Percentiles rank a stretch among this genome's conserved stretches.
phyloP scores from a whole-genome alignment of 2,797 vertebrate genomes.

The Gorsachius magnificus region DNA sequence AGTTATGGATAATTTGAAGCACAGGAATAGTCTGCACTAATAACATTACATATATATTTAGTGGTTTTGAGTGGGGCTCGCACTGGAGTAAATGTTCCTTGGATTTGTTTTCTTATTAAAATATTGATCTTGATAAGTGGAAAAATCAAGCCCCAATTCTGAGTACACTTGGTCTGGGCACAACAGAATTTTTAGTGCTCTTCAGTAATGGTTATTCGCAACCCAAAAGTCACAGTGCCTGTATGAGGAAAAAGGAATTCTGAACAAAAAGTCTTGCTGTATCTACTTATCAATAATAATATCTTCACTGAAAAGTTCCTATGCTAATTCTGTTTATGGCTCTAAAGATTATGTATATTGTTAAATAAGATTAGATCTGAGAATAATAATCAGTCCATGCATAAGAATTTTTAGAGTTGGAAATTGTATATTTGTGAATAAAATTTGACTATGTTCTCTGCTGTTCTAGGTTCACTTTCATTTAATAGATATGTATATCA shows the following conservation, averaged over 20 bases:
- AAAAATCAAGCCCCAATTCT: neutral
- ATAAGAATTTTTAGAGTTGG: neutral
- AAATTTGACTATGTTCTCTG: neutral
- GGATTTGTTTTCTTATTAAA: neutral
- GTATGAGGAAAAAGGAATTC: neutral
- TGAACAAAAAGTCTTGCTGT: neutral
- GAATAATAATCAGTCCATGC: neutral
- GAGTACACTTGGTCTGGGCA: neutral
- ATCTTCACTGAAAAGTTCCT: neutral
- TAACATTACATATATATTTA: neutral
- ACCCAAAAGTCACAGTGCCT: neutral
- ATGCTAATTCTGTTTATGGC: neutral
- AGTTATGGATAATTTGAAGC: neutral
- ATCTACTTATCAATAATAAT: neutral
- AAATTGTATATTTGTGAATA: neutral
- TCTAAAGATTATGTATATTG: neutral
- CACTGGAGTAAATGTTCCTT: neutral
- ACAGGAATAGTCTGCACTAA: neutral
- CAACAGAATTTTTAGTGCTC: neutral
- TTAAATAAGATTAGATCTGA: neutral
- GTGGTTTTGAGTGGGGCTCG: accelerated
- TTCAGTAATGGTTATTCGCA: neutral
- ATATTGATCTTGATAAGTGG: neutral
- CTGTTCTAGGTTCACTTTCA: neutral
- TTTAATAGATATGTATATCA: neutral